phyloP scores from a whole-genome alignment of 2,113 vertebrate genomes.

The Bostrychus sinensis region DNA sequence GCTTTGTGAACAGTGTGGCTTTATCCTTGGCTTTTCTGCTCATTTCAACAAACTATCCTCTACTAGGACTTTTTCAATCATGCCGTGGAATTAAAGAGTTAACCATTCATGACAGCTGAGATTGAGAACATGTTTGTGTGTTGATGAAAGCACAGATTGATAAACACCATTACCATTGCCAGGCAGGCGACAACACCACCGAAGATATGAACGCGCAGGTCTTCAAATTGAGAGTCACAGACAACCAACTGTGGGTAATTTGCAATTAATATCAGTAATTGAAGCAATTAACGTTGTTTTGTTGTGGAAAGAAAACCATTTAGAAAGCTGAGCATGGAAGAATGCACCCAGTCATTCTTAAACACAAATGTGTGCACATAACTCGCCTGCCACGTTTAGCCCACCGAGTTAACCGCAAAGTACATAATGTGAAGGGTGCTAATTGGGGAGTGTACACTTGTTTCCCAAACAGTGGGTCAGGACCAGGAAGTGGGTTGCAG shows the following conservation, averaged over 20 bases:
- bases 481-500: no score
- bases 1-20: no score
- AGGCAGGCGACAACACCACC: slow-evolving; percentile 34
- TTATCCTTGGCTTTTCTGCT: no score
- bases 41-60: no score
- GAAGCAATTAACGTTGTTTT: slow-evolving; percentile 73
- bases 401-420: not conserved
- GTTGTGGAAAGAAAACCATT: slow-evolving; percentile 63
- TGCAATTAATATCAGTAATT: slow-evolving; percentile 72
- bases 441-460: no score
- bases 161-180: slow-evolving; percentile 37
- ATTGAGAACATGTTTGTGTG: slow-evolving; percentile 3
- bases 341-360: not conserved
- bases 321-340: slow-evolving; percentile 35
- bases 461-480: no score
- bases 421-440: slow-evolving; percentile 5
- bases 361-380: slow-evolving; percentile 8
- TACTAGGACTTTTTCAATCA: not conserved
- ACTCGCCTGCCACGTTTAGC: not conserved
- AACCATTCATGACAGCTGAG: not conserved
- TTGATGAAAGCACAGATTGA: slow-evolving; percentile 1
- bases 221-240: slow-evolving; percentile 56
- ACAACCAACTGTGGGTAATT: slow-evolving; percentile 59
- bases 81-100: not conserved
- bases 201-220: slow-evolving; percentile 48